phyloP scores from a whole-genome alignment of 2,113 vertebrate genomes.

The Pseudorectes ferrugineus region DNA sequence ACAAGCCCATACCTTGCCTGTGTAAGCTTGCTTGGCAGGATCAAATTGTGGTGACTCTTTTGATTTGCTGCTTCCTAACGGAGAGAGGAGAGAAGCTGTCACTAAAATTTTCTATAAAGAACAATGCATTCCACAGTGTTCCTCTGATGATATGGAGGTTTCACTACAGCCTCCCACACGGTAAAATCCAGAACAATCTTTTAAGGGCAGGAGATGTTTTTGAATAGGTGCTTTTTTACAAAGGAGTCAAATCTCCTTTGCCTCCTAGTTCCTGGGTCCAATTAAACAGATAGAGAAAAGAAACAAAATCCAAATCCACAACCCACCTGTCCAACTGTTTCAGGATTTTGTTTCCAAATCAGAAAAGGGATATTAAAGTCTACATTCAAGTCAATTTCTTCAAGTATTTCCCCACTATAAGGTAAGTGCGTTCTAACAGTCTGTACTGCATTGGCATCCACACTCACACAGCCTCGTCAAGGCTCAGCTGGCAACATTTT shows the following conservation, averaged over 20 bases:
- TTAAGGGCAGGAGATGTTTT: background rate
- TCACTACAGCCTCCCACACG: background rate
- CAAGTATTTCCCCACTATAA: background rate
- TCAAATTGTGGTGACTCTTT: constrained; percentile 84
- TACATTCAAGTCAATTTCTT: background rate
- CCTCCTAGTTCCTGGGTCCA: background rate
- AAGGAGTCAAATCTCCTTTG: background rate
- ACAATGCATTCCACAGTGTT: background rate
- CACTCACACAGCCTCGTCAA: background rate
- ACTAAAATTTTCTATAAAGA: background rate
- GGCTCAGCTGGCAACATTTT: background rate
- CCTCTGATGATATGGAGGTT: background rate
- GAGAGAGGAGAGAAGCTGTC: background rate
- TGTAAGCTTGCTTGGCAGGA: constrained; percentile 74
- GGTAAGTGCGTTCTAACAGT: background rate
- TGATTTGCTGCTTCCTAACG: constrained; percentile 73
- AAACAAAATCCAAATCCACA: background rate
- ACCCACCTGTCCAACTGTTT: background rate
- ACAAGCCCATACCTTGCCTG: constrained; percentile 65
- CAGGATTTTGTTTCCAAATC: background rate
- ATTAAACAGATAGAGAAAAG: background rate
- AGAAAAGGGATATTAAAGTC: background rate
- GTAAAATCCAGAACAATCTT: background rate
- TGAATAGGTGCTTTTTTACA: background rate
- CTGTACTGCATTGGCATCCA: background rate